A percentile compares a stretch with the other conserved stretches of the same genome.
phyloP scores from a whole-genome alignment of 2,113 vertebrate genomes.

The Cepphus grylle region DNA sequence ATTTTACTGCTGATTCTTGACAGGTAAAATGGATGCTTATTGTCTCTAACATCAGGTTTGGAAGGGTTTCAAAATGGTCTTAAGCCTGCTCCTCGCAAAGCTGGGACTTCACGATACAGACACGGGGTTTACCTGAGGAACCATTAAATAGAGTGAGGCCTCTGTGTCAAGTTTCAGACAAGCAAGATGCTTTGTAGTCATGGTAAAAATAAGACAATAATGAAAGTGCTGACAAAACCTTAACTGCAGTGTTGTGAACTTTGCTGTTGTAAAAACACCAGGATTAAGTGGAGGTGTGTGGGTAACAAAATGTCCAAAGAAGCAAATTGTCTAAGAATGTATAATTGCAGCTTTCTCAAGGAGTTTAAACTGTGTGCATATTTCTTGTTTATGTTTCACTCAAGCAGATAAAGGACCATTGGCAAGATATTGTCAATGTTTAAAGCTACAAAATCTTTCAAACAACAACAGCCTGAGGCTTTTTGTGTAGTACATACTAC shows the following conservation, averaged over 20 bases:
- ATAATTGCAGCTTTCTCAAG: slow-evolving; percentile 64
- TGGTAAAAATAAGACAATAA: slow-evolving; percentile 42
- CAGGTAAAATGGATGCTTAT: not conserved
- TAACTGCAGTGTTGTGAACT: slow-evolving; percentile 18
- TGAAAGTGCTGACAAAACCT: slow-evolving; percentile 48
- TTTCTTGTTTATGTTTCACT: slow-evolving; percentile 60
- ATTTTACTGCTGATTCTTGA: not conserved
- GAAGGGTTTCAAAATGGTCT: not conserved
- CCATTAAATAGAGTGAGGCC: not conserved
- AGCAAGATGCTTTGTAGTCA: not conserved
- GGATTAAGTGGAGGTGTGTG: slow-evolving; percentile 40
- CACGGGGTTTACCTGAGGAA: not conserved
- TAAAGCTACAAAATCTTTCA: slow-evolving; percentile 54
- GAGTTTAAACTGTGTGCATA: slow-evolving; percentile 46
- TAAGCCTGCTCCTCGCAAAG: not conserved
- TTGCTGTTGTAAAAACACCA: slow-evolving; percentile 53
- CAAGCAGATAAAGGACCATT: slow-evolving; percentile 34
- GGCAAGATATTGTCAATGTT: slow-evolving; percentile 32
- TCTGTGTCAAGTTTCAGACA: slow-evolving; percentile 15
- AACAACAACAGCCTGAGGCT: slow-evolving; percentile 37
- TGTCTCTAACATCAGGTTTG: not conserved
- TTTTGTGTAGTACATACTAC: slow-evolving; percentile 40
- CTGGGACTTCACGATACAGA: not conserved
- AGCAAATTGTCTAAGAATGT: slow-evolving; percentile 53
- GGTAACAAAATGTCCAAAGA: slow-evolving; percentile 55